These are phyloP conservation scores for Tricholauxania praeusta DNA, from an alignment of 2,888 invertebrate species.

Conservation along the genomic window DNA sequence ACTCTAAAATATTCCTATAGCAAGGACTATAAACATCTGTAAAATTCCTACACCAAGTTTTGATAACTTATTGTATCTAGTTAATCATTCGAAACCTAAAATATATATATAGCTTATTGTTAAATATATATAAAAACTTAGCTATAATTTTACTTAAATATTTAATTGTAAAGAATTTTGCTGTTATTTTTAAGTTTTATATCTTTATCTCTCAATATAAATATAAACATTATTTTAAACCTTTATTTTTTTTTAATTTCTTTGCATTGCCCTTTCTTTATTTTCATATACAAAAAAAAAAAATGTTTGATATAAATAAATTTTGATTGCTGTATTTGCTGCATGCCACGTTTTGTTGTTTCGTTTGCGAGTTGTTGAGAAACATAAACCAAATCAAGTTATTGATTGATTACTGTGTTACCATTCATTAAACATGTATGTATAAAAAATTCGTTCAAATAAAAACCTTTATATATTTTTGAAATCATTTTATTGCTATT, in stretches of 20 bases:
- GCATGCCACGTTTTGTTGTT: constrained; percentile 44
- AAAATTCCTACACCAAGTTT: too few relatives aligned
- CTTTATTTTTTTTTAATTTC: not conserved
- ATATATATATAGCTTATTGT: not conserved
- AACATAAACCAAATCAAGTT: constrained; percentile 35
- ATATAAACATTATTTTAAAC: constrained; percentile 23
- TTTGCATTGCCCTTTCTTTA: constrained; percentile 23
- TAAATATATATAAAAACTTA: not conserved
- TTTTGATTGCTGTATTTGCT: constrained; percentile 46
- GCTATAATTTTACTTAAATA: not conserved
- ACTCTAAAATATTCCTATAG: too few relatives aligned
- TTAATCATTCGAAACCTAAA: not conserved
- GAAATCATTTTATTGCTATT: not conserved
- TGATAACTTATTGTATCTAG: too few relatives aligned
- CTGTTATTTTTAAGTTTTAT: not conserved
- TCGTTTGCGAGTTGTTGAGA: constrained; percentile 37
- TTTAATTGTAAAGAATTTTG: not conserved
- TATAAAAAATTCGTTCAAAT: constrained; percentile 46
- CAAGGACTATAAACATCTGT: too few relatives aligned
- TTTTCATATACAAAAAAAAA: constrained; percentile 8
- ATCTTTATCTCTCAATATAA: not conserved
- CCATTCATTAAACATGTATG: constrained; percentile 55
- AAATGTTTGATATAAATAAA: constrained; percentile 27
- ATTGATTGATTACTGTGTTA: constrained; percentile 40
- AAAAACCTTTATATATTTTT: not conserved